Evolutionary conservation across 2,797 vertebrate genomes (phyloP), one percentile per base, ranked within the genome.

Genomic region (Rachycentron canadum): DNA sequence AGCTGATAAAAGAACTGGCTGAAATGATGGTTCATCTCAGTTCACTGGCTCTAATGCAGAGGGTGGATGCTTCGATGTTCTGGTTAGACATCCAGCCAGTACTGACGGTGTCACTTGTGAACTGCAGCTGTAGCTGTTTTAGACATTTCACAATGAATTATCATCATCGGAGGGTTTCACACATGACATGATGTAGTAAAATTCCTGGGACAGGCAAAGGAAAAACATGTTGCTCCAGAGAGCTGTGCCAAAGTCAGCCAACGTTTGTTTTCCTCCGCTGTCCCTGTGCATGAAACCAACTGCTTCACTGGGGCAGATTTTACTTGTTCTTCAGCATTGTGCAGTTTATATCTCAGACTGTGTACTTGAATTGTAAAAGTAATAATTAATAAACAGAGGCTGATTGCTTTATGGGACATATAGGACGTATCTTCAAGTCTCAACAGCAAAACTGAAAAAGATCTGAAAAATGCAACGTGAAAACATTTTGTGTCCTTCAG

Each of bases 121-220:
- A 40, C 36, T 55, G 56, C 78, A 73, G 73, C 81, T 82, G 82
- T 14, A 30, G 66, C 69, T 67, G 38, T 45, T 38, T 43, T 70
- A 52, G 38, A 52, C 69, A 19, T 43, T 52, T 45, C n/a, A 69
- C 67, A 50, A 32, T 86, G 16, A 87, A 32, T 57, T 43, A 81
- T 62, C 2, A 6, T 73, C 45, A 53, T 60, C 17, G 69, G 10
- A 23, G 61, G 66, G 53, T 69, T 73, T 69, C 34, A 74, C 32
- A 68, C 41, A 78, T 61, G 61, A 57, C 43, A 61, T 43, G 11
- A 65, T 79, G 60, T 67, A 30, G 34, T 67, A 38, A 76, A 68
- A 66, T 49, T 58, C 25, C 69, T 57, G 67, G 76, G 65, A 65
- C 49, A 23, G 9, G 6, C 36, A 9, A 34, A 55, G 32, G 65